Conservation (phyloP, 1,140 invertebrate species). For the Bombus turneri region DNA sequence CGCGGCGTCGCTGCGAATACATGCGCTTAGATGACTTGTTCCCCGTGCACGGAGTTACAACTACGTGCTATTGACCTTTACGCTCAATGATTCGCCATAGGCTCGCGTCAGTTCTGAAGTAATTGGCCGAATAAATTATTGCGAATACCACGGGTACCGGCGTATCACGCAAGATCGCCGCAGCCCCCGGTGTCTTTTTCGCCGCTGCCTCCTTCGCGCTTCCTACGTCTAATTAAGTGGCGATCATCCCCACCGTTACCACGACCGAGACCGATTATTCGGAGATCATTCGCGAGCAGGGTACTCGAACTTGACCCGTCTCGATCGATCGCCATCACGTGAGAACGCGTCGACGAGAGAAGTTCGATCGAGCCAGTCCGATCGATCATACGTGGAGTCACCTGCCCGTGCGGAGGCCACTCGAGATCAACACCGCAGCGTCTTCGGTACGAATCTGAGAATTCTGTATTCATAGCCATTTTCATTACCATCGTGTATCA, state of each 20-base stretch:
- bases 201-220: neutral
- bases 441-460: neutral
- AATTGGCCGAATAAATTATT: conserved; percentile 62
- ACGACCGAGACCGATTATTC: conserved; percentile 5
- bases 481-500: neutral
- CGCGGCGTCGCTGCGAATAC: conserved; percentile 25
- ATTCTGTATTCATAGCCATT: neutral
- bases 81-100: conserved; percentile 59
- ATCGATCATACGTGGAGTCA: conserved; percentile 15
- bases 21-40: conserved; percentile 41
- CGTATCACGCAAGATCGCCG: conserved; percentile 33
- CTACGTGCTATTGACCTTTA: conserved; percentile 65
- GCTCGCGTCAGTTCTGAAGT: conserved; percentile 50
- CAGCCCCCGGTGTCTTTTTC: neutral
- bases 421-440: neutral
- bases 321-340: neutral
- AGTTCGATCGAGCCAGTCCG: neutral
- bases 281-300: neutral
- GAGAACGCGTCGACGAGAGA: neutral
- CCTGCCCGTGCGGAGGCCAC: neutral
- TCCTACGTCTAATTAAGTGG: conserved; percentile 13
- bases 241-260: neutral
- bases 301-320: neutral
- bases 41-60: conserved; percentile 41
- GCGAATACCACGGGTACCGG: conserved; percentile 23